phyloP scores from a whole-genome alignment of 1,140 invertebrate species.

The Diuraphis noxia region DNA sequence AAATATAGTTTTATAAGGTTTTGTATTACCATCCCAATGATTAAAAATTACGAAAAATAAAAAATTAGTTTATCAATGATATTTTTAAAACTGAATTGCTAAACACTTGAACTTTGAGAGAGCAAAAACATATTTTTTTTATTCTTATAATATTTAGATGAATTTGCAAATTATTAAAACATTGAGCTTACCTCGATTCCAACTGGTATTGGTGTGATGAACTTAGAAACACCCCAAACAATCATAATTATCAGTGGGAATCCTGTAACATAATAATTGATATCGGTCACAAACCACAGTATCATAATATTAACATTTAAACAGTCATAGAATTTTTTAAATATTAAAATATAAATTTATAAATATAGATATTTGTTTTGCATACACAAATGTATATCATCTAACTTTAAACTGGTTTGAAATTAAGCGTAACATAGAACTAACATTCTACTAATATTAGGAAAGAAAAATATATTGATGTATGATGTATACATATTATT shows the following conservation, averaged over 20 bases:
- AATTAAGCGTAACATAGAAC: neutral
- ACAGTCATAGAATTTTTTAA: neutral
- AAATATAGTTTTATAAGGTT: too few relatives aligned
- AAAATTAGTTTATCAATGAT: slow-evolving; percentile 20
- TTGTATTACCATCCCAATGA: neutral
- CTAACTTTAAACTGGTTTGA: neutral
- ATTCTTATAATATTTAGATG: neutral
- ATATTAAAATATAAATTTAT: neutral
- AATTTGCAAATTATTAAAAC: neutral
- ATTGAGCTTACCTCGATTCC: slow-evolving; percentile 57
- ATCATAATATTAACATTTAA: neutral
- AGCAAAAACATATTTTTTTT: neutral
- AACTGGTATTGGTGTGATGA: slow-evolving; percentile 54
- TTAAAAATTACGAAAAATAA: neutral
- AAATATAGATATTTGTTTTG: neutral
- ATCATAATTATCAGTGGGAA: slow-evolving; percentile 71
- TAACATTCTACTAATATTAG: neutral
- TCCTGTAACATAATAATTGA: slow-evolving; percentile 62
- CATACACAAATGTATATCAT: neutral
- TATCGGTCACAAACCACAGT: neutral
- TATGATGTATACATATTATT: rapidly evolving
- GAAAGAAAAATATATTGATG: neutral
- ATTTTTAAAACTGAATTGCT: neutral
- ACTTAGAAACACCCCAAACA: slow-evolving; percentile 71
- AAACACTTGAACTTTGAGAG: neutral